A percentile compares a stretch with the other conserved stretches of the same genome.
Conservation (phyloP, 2,113 vertebrate genomes). For the Callipepla squamata region DNA sequence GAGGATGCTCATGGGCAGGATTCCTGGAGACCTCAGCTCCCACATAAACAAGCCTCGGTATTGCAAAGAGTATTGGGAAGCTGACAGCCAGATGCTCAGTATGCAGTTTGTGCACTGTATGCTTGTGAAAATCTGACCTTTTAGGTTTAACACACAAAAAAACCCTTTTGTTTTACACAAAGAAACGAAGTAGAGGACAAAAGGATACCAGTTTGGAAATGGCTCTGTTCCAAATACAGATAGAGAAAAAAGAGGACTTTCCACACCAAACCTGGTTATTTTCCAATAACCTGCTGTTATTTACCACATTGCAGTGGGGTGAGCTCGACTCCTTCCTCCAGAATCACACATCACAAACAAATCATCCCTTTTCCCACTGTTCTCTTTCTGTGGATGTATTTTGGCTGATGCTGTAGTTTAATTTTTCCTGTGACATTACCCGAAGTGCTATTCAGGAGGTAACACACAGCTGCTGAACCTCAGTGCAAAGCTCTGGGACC, state of each 20-base stretch:
- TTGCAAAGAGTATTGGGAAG: neutral
- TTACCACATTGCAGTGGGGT: neutral
- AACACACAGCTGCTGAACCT: neutral
- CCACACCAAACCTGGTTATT: neutral
- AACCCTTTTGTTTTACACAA: neutral
- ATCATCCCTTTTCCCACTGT: rapidly evolving
- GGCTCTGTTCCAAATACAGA: neutral
- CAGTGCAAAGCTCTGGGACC: rapidly evolving
- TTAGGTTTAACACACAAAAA: neutral
- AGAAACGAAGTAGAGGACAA: neutral
- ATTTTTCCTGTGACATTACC: neutral
- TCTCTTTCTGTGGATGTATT: neutral
- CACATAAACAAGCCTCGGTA: neutral
- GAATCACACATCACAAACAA: neutral
- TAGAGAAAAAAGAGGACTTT: neutral
- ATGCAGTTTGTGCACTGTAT: neutral
- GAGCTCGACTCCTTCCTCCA: neutral
- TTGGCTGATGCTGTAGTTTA: no score
- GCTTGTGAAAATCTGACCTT: neutral
- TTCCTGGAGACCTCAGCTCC: neutral
- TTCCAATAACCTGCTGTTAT: neutral
- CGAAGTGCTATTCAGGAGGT: neutral
- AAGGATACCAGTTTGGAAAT: neutral
- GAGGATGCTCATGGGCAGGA: rapidly evolving
- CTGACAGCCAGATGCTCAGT: neutral